A percentile compares a stretch with the other conserved stretches of the same genome.
phyloP scores from a whole-genome alignment of 2,888 invertebrate genomes.

The Synanthedon tipuliformis region DNA sequence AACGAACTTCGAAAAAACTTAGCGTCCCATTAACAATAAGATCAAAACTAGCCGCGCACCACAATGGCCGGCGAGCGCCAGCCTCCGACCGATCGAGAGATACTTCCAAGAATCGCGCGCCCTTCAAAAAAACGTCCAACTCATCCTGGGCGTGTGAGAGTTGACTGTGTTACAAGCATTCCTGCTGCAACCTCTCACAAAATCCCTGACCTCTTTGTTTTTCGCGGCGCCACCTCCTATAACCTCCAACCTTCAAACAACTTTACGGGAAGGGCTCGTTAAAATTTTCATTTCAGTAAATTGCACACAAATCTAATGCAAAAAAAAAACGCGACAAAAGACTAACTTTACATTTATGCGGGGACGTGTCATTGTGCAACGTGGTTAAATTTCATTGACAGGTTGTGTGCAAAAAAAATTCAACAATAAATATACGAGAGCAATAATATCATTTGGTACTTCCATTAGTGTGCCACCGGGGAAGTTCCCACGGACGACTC shows the following conservation, averaged over 20 bases:
- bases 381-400: slow-evolving; percentile 29
- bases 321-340: slow-evolving; percentile 31
- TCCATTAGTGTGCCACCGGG: slow-evolving; percentile 55
- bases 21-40: slow-evolving; percentile 70
- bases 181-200: slow-evolving; percentile 18
- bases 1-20: slow-evolving; percentile 58
- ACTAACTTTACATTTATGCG: slow-evolving; percentile 19
- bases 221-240: slow-evolving; percentile 9
- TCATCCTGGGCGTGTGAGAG: slow-evolving; percentile 61
- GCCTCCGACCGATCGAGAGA: slow-evolving; percentile 51
- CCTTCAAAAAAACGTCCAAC: slow-evolving; percentile 61
- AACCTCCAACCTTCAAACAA: no score
- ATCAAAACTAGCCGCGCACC: slow-evolving; percentile 68
- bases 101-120: slow-evolving; percentile 63
- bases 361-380: slow-evolving; percentile 19
- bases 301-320: slow-evolving; percentile 11
- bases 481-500: slow-evolving; percentile 54
- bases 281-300: no score
- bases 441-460: slow-evolving; percentile 51
- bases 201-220: slow-evolving; percentile 6
- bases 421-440: slow-evolving; percentile 51
- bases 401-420: slow-evolving; percentile 27
- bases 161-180: slow-evolving; percentile 48
- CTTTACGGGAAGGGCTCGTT: no score
- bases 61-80: slow-evolving; percentile 64